Percentiles rank a stretch among this genome's conserved stretches.
phyloP scores from a whole-genome alignment of 37 sponge, comb jelly and placozoan species.

The Lycopodina hypogea region DNA sequence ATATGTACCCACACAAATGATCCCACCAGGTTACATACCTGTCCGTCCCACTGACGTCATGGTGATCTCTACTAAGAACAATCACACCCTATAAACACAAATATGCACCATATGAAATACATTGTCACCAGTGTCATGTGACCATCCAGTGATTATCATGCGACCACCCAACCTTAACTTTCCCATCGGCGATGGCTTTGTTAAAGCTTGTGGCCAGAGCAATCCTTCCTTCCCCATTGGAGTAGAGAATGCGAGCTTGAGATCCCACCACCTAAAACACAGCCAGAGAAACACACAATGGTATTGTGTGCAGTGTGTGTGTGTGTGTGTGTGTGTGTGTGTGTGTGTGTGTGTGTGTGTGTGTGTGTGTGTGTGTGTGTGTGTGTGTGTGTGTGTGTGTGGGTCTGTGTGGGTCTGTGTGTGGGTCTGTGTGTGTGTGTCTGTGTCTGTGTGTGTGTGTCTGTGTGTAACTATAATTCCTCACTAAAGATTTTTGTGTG shows the following conservation, averaged over 20 bases:
- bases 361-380: too few relatives aligned
- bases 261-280: conserved; percentile 88
- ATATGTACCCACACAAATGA: too few relatives aligned
- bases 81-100: conserved; percentile 70
- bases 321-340: background rate
- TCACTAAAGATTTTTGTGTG: too few relatives aligned
- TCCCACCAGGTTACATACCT: too few relatives aligned
- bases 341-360: too few relatives aligned
- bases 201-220: conserved; percentile 91
- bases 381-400: too few relatives aligned
- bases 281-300: too few relatives aligned
- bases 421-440: too few relatives aligned
- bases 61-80: conserved; percentile 94
- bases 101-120: background rate
- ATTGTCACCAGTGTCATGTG: background rate
- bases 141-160: background rate
- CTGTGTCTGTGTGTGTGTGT: too few relatives aligned
- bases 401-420: too few relatives aligned
- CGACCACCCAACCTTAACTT: conserved; percentile 49
- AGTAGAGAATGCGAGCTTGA: conserved; percentile 94
- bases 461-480: too few relatives aligned
- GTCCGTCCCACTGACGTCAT: conserved; percentile 98
- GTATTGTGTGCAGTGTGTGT: background rate
- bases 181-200: conserved; percentile 82
- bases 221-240: conserved; percentile 79